Evolutionary conservation across 2,797 vertebrate genomes (phyloP).

Genomic region (Sebastes steindachneri): DNA sequence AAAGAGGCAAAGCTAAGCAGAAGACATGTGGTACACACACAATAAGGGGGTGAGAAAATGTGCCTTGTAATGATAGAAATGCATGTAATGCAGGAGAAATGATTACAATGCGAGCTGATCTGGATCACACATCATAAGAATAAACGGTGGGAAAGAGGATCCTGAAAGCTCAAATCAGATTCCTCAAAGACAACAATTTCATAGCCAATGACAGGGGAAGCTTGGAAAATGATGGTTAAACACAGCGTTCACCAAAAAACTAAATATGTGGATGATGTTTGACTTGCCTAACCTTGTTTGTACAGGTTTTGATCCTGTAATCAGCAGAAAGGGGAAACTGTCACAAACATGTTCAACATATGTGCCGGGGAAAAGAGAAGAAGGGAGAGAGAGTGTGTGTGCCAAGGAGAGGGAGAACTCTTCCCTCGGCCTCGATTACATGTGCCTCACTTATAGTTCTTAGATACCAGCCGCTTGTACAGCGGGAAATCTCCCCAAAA

Average conservation of each 20-base stretch:
- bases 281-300: slow-evolving; percentile 60
- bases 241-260: slow-evolving; percentile 31
- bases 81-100: slow-evolving; percentile 42
- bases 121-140: slow-evolving; percentile 58
- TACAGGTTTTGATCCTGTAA: slow-evolving; percentile 64
- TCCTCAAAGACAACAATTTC: slow-evolving; percentile 62
- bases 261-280: slow-evolving; percentile 58
- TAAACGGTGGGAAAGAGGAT: slow-evolving; percentile 56
- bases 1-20: slow-evolving; percentile 30
- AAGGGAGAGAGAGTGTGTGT: not conserved
- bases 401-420: slow-evolving; percentile 29
- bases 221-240: slow-evolving; percentile 47
- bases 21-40: slow-evolving; percentile 21
- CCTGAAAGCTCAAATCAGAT: slow-evolving; percentile 62
- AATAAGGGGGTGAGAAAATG: slow-evolving; percentile 36
- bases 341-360: slow-evolving; percentile 67
- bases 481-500: slow-evolving; percentile 52
- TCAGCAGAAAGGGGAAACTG: slow-evolving; percentile 59
- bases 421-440: slow-evolving; percentile 42
- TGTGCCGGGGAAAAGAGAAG: slow-evolving; percentile 22
- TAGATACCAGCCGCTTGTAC: slow-evolving; percentile 47
- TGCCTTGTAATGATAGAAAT: slow-evolving; percentile 68
- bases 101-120: slow-evolving; percentile 56
- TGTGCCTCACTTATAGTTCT: slow-evolving; percentile 51
- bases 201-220: slow-evolving; percentile 63